Conservation (phyloP, 2,888 invertebrate species). For the Formica aserva region DNA sequence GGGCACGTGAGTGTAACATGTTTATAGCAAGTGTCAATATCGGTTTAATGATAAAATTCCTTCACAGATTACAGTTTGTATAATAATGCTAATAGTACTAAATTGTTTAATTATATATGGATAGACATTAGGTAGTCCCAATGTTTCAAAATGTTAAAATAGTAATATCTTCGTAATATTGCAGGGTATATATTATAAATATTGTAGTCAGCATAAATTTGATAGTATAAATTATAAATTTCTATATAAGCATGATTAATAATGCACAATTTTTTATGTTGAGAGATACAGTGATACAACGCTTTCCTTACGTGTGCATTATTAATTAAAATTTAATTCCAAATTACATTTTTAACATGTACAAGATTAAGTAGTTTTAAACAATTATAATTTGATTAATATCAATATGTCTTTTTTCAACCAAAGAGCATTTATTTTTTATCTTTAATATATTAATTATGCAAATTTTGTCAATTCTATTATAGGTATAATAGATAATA, state of each 20-base stretch:
- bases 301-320: background rate
- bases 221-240: background rate
- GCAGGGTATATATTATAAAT: background rate
- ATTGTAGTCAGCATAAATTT: background rate
- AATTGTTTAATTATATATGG: background rate
- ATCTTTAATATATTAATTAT: background rate
- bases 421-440: slow-evolving; percentile 4
- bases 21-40: background rate
- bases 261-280: background rate
- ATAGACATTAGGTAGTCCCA: background rate
- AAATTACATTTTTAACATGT: slow-evolving; percentile 8
- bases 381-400: slow-evolving; percentile 8
- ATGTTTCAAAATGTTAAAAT: background rate
- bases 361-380: background rate
- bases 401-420: background rate
- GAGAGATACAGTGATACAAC: background rate
- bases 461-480: slow-evolving; percentile 9
- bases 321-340: slow-evolving; percentile 10
- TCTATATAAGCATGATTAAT: background rate
- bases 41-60: background rate
- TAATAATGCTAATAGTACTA: background rate
- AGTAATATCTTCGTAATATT: background rate
- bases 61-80: background rate
- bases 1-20: too few relatives aligned
- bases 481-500: background rate